These are phyloP conservation scores for Hormaphis cornu DNA, from an alignment of 1,140 invertebrate genomes.

Conservation along the genomic window DNA sequence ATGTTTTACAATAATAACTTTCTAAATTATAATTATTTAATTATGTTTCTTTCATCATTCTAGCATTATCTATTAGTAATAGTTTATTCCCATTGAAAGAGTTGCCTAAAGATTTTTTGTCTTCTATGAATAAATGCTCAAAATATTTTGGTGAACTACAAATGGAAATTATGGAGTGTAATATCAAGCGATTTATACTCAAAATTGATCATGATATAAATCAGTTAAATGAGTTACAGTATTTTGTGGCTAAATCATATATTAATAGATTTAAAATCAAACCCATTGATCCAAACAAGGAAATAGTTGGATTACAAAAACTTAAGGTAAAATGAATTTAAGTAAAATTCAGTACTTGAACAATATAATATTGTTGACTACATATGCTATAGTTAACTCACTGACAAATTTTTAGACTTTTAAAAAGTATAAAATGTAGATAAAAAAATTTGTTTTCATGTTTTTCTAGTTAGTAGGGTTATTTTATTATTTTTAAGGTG, in stretches of 20 bases:
- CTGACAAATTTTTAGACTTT: no score
- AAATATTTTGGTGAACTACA: slow-evolving; percentile 26
- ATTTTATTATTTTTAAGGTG: no score
- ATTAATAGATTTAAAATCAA: background rate
- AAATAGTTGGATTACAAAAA: slow-evolving; percentile 21
- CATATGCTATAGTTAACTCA: no score
- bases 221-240: background rate
- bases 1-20: background rate
- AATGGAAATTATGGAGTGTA: slow-evolving; percentile 10
- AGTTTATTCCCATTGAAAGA: slow-evolving; percentile 16
- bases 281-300: background rate
- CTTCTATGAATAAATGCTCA: slow-evolving; percentile 15
- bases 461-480: no score
- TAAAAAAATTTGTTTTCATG: no score
- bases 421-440: no score
- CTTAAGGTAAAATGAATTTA: background rate
- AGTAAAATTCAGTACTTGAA: background rate
- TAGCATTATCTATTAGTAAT: background rate
- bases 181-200: slow-evolving; percentile 1
- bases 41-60: background rate
- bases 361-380: no score
- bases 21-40: background rate
- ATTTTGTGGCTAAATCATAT: background rate
- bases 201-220: background rate
- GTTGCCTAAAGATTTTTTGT: slow-evolving; percentile 12